Conservation (phyloP, 2,113 vertebrate genomes). For the Hippocampus comes region DNA sequence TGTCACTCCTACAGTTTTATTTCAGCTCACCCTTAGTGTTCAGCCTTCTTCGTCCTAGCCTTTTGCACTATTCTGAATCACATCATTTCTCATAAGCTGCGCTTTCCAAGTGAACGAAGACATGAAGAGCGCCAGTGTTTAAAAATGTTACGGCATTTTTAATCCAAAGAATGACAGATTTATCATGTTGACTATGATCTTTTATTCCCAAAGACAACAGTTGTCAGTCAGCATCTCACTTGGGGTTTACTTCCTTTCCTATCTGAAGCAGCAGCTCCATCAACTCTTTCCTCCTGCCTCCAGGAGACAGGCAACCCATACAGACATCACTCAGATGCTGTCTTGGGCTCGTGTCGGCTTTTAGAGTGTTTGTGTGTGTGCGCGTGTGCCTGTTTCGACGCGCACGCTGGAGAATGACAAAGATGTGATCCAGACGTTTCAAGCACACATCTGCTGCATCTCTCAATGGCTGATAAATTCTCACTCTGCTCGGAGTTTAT, state of each 20-base stretch:
- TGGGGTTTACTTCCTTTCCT: conserved; percentile 20
- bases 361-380: conserved; percentile 7
- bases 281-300: conserved; percentile 32
- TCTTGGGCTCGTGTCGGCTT: conserved; percentile 25
- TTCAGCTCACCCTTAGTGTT: background rate
- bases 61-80: background rate
- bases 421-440: conserved; percentile 36
- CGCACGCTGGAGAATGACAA: conserved; percentile 1
- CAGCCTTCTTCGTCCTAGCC: background rate
- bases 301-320: conserved; percentile 33
- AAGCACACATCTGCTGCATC: conserved; percentile 44
- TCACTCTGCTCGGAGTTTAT: conserved; percentile 40
- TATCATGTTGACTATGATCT: conserved; percentile 16
- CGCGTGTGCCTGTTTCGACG: background rate
- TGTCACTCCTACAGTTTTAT: background rate
- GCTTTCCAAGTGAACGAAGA: conserved; percentile 7
- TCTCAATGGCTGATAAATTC: conserved; percentile 45
- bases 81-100: background rate
- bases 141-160: conserved; percentile 19
- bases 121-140: background rate
- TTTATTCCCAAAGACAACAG: conserved; percentile 18
- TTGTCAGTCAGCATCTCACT: conserved; percentile 15
- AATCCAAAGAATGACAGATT: conserved; percentile 19
- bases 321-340: conserved; percentile 23
- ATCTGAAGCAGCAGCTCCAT: conserved; percentile 14